Percentiles rank a stretch among this genome's conserved stretches.
Evolutionary conservation across 2,113 vertebrate genomes (phyloP).

Genomic region (Thymallus thymallus): DNA sequence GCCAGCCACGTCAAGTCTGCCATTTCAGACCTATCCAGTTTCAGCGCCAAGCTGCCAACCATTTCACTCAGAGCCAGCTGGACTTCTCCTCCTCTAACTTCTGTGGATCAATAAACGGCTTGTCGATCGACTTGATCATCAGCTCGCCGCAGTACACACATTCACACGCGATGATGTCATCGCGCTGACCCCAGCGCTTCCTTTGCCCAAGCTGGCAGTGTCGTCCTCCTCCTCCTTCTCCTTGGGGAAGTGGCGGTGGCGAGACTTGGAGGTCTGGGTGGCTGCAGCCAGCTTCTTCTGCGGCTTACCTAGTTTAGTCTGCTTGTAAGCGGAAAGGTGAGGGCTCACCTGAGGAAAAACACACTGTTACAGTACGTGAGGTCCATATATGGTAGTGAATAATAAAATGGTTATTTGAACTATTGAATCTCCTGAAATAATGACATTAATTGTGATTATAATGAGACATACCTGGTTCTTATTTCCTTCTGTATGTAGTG

Average conservation of each 20-base stretch:
- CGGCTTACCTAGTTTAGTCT: conserved; percentile 88
- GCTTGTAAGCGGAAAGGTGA: conserved; percentile 86
- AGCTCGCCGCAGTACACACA: conserved; percentile 96
- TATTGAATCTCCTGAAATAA: no score
- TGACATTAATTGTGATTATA: no score
- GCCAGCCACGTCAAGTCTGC: not conserved
- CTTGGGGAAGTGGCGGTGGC: conserved; percentile 73
- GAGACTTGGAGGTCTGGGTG: conserved; percentile 78
- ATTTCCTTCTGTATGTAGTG: no score
- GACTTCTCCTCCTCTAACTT: conserved; percentile 89
- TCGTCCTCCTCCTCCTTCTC: conserved; percentile 78
- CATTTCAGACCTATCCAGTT: not conserved
- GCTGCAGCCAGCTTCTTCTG: conserved; percentile 87
- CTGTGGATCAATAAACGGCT: conserved; percentile 91
- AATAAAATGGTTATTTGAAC: no score
- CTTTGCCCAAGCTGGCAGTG: conserved; percentile 76
- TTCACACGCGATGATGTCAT: conserved; percentile 90
- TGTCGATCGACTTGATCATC: conserved; percentile 94
- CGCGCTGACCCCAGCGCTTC: conserved; percentile 83
- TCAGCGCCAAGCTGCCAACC: not conserved
- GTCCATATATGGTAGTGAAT: no score
- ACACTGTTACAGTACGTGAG: no score
- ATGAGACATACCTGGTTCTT: no score
- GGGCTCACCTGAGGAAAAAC: conserved; percentile 74
- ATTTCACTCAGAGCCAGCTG: conserved; percentile 84